Percentiles rank a stretch among this genome's conserved stretches.
Evolutionary conservation across 2,888 invertebrate genomes (phyloP).

Genomic region (Volucella zonaria): DNA sequence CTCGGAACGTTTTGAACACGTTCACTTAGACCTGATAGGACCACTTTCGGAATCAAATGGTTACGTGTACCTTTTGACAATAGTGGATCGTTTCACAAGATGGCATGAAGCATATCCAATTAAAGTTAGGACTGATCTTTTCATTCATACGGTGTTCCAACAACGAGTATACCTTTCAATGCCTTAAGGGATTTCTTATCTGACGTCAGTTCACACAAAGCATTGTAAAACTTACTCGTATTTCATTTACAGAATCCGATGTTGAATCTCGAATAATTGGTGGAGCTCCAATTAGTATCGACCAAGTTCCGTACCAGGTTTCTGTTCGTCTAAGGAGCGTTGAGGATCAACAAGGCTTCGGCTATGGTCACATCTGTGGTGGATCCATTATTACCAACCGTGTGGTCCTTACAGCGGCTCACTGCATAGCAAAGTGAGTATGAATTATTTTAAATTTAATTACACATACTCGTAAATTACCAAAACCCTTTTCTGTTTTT

Average conservation of each 20-base stretch:
- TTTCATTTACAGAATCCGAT: conserved; percentile 33
- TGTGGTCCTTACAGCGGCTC: conserved; percentile 77
- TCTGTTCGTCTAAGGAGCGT: conserved; percentile 77
- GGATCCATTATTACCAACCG: conserved; percentile 77
- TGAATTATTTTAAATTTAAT: background rate
- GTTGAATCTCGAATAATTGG: conserved; percentile 78
- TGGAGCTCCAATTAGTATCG: conserved; percentile 74
- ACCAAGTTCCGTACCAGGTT: conserved; percentile 75
- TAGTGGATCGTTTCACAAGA: too few relatives aligned
- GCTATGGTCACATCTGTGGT: conserved; percentile 78
- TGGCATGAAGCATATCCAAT: too few relatives aligned
- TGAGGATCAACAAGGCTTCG: conserved; percentile 66
- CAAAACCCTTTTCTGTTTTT: background rate
- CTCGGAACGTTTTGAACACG: too few relatives aligned
- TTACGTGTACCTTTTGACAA: too few relatives aligned
- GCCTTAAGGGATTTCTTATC: too few relatives aligned
- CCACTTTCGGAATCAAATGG: too few relatives aligned
- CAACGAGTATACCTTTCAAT: too few relatives aligned
- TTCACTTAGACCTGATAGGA: too few relatives aligned
- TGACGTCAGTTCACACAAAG: too few relatives aligned
- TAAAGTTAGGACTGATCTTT: too few relatives aligned
- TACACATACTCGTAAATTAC: background rate
- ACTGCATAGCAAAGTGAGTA: conserved; percentile 76
- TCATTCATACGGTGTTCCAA: too few relatives aligned
- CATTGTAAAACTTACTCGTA: background rate